Conservation (phyloP, 2,888 invertebrate genomes). For the Melitaea athalia region DNA sequence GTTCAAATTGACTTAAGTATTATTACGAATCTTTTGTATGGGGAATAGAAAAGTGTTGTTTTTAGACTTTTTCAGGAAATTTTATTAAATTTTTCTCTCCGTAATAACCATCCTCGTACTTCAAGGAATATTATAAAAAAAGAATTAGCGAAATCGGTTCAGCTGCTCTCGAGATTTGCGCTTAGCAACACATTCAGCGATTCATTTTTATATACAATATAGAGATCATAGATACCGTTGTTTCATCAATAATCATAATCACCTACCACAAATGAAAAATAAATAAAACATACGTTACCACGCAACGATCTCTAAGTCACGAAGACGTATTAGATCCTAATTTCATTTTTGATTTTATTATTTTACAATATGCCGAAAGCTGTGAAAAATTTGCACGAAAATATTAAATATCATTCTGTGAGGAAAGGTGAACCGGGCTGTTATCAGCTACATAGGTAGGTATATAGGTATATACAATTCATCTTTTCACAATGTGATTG, state of each 20-base stretch:
- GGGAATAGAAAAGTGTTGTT: no score
- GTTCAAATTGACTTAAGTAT: no score
- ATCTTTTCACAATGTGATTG: background rate
- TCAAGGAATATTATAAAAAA: no score
- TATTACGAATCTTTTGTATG: no score
- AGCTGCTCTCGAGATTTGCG: no score
- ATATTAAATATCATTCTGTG: conserved; percentile 63
- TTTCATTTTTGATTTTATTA: conserved; percentile 29
- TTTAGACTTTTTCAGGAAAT: no score
- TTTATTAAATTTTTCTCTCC: no score
- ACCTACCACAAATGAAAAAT: background rate
- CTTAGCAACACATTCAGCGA: no score
- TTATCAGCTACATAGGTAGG: conserved; percentile 70
- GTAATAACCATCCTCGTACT: no score
- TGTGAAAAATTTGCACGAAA: conserved; percentile 57
- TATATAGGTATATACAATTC: conserved; percentile 55
- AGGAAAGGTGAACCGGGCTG: conserved; percentile 66
- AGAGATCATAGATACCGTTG: background rate
- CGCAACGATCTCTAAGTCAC: conserved; percentile 35
- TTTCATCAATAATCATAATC: background rate
- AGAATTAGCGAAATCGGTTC: no score
- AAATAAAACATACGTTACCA: conserved; percentile 27
- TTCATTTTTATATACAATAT: no score
- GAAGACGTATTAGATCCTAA: conserved; percentile 5
- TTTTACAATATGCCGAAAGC: conserved; percentile 62